Evolutionary conservation across 1,140 invertebrate species (phyloP).

Genomic region (Drosophila triauraria): DNA sequence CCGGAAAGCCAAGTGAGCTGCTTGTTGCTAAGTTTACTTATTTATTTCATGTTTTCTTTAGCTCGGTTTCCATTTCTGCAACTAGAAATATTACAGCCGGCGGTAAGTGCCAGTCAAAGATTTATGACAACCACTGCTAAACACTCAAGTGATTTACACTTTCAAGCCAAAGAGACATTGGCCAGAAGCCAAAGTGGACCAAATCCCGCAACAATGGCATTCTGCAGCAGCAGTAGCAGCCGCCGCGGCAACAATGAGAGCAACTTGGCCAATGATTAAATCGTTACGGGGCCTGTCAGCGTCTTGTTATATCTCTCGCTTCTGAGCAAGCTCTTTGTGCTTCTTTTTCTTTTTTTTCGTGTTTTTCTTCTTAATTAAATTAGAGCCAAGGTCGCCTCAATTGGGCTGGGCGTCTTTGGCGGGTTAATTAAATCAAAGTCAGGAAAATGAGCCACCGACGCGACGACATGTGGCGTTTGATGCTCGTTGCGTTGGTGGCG

Average conservation of each 20-base stretch:
- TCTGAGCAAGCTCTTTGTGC: slow-evolving; percentile 33
- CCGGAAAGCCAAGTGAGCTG: neutral
- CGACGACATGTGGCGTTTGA: slow-evolving; percentile 16
- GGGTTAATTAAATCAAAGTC: slow-evolving; percentile 42
- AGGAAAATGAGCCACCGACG: neutral
- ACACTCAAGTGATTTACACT: slow-evolving; percentile 50
- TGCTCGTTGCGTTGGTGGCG: slow-evolving; percentile 45
- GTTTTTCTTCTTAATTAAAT: slow-evolving; percentile 74
- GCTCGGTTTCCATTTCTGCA: neutral
- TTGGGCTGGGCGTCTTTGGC: slow-evolving; percentile 56
- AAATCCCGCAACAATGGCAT: slow-evolving; percentile 33
- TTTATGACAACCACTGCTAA: slow-evolving; percentile 42
- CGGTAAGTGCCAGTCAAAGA: slow-evolving; percentile 30
- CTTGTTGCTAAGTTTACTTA: neutral
- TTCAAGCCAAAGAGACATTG: neutral
- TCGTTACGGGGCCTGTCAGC: slow-evolving; percentile 57
- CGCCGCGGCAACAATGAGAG: slow-evolving; percentile 11
- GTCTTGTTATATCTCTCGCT: slow-evolving; percentile 38
- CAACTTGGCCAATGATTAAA: slow-evolving; percentile 59
- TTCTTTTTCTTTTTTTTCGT: slow-evolving; percentile 20
- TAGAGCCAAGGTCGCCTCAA: slow-evolving; percentile 65
- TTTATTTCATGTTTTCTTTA: slow-evolving; percentile 2
- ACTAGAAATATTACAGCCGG: slow-evolving; percentile 29
- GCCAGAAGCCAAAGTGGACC: slow-evolving; percentile 32
- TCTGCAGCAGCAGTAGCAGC: slow-evolving; percentile 9